Conservation (phyloP, 2,797 vertebrate species). For the Smutsia gigantea region DNA sequence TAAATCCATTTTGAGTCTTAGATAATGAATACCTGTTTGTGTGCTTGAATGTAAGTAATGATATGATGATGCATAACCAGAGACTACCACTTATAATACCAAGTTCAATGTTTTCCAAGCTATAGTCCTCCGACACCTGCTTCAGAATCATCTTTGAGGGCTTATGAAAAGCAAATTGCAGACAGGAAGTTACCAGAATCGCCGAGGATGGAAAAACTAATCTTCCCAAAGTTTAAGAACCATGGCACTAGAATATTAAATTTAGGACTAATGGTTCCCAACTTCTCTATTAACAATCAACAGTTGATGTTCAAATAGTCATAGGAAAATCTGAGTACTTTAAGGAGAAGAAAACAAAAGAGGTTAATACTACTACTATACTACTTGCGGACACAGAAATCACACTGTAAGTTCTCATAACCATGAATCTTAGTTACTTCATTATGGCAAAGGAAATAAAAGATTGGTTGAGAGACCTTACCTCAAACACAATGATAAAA, state of each 20-base stretch:
- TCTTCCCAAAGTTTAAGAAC: background rate
- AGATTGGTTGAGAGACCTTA: constrained; percentile 68
- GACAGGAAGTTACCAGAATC: background rate
- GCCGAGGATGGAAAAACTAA: background rate
- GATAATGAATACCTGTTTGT: background rate
- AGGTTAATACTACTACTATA: background rate
- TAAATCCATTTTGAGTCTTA: background rate
- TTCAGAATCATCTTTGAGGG: background rate
- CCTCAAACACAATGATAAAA: constrained; percentile 93
- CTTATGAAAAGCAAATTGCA: background rate
- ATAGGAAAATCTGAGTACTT: background rate
- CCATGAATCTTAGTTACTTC: background rate
- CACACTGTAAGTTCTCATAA: background rate
- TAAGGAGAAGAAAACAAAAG: background rate
- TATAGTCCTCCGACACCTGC: background rate
- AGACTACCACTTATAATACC: background rate
- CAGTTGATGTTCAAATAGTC: background rate
- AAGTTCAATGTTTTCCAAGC: background rate
- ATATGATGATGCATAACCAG: background rate
- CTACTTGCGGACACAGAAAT: background rate
- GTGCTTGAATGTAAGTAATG: background rate
- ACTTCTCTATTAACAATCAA: background rate
- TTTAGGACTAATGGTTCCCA: background rate
- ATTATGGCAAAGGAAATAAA: background rate
- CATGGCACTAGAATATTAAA: background rate